These are phyloP conservation scores for Ardeotis arabs DNA, from an alignment of 2,113 vertebrate genomes.

Conservation along the genomic window DNA sequence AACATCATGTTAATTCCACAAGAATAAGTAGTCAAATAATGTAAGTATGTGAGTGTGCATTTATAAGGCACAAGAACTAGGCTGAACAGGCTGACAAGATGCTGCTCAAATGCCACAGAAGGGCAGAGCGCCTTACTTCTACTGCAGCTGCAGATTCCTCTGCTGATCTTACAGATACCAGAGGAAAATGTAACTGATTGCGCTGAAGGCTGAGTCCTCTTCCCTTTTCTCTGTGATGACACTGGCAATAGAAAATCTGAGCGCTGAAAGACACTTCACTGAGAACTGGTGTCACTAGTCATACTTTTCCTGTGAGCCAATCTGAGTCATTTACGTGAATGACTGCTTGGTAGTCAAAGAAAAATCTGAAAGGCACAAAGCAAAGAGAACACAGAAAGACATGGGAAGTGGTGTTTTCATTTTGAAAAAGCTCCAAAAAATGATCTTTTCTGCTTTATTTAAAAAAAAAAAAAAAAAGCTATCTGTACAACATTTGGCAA, in stretches of 20 bases:
- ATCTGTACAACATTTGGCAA: background rate
- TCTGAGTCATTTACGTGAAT: background rate
- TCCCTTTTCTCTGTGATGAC: background rate
- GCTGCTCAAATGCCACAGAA: background rate
- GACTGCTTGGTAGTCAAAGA: background rate
- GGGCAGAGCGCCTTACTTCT: background rate
- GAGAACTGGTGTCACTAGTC: background rate
- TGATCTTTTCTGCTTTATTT: background rate
- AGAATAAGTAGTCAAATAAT: fast-evolving
- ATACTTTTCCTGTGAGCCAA: background rate
- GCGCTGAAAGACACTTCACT: background rate
- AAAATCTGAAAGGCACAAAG: background rate
- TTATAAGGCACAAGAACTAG: background rate
- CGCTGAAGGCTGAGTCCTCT: background rate
- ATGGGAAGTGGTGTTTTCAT: background rate
- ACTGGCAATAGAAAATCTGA: fast-evolving
- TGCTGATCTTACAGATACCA: background rate
- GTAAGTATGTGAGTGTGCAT: background rate
- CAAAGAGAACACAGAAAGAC: background rate
- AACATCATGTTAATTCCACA: background rate
- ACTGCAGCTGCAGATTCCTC: background rate
- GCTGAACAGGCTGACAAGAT: background rate
- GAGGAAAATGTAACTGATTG: background rate
- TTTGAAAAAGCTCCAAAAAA: background rate
- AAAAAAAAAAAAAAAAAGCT: background rate